These are phyloP conservation scores for Platyrinchus mystaceus DNA, from an alignment of 2,797 vertebrate genomes.

Conservation along the genomic window DNA sequence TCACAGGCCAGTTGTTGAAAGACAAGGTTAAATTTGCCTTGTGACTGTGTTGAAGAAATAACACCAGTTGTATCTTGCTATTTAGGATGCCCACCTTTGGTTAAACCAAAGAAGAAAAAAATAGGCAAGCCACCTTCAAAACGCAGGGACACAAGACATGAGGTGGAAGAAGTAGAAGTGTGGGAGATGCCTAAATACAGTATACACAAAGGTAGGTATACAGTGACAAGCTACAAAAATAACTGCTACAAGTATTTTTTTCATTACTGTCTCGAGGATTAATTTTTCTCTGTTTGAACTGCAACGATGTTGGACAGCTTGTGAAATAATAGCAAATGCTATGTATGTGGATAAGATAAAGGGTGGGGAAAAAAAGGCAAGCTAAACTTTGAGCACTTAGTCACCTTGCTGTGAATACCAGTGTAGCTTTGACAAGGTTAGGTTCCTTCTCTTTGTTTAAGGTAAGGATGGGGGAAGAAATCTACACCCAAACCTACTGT, in stretches of 20 bases:
- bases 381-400: not conserved
- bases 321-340: not conserved
- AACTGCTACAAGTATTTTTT: not conserved
- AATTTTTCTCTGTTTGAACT: not conserved
- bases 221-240: not conserved
- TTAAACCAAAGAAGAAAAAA: constrained; percentile 62
- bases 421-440: not conserved
- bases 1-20: not conserved
- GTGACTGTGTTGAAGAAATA: not conserved
- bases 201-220: constrained; percentile 45
- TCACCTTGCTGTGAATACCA: not conserved
- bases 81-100: not conserved
- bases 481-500: not conserved
- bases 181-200: constrained; percentile 50
- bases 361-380: not conserved
- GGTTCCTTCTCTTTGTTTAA: not conserved
- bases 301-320: not conserved
- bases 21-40: not conserved
- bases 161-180: constrained; percentile 44
- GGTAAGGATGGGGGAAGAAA: not conserved
- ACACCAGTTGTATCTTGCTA: not conserved
- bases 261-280: not conserved
- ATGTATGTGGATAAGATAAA: not conserved
- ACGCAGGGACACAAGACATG: constrained; percentile 50
- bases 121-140: constrained; percentile 55